phyloP scores from a whole-genome alignment of 2,797 vertebrate genomes.

The Myotis planiceps region DNA sequence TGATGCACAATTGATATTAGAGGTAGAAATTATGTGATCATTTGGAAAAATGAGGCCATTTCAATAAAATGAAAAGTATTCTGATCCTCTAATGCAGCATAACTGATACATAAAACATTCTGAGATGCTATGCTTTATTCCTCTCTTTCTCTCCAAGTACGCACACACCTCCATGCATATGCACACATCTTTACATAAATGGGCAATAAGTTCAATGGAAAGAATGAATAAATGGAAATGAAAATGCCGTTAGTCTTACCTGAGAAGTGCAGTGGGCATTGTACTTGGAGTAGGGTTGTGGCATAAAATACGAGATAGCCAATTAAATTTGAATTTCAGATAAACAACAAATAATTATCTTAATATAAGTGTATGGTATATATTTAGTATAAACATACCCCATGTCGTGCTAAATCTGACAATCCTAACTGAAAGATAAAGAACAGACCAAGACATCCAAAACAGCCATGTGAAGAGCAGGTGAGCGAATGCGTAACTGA shows the following conservation, averaged over 20 bases:
- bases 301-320: not conserved
- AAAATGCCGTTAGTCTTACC: not conserved
- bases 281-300: not conserved
- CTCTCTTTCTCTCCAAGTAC: not conserved
- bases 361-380: not conserved
- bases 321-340: not conserved
- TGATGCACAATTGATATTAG: slow-evolving; percentile 35
- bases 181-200: not conserved
- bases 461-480: not conserved
- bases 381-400: not conserved
- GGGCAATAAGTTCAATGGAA: not conserved
- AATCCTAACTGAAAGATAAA: not conserved
- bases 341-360: not conserved
- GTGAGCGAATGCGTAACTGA: not conserved
- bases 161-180: not conserved
- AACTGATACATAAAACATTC: slow-evolving; percentile 25
- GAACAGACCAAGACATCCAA: not conserved
- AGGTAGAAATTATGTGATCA: slow-evolving; percentile 18
- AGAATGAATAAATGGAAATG: not conserved
- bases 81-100: slow-evolving; percentile 12
- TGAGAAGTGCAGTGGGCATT: not conserved
- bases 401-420: not conserved
- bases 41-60: slow-evolving; percentile 52
- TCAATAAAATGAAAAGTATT: slow-evolving; percentile 59
- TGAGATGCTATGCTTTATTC: not conserved